Evolutionary conservation across 2,888 invertebrate species (phyloP), one percentile per base, ranked within the genome.

Genomic region (Drosophila pseudotalamancana): DNA sequence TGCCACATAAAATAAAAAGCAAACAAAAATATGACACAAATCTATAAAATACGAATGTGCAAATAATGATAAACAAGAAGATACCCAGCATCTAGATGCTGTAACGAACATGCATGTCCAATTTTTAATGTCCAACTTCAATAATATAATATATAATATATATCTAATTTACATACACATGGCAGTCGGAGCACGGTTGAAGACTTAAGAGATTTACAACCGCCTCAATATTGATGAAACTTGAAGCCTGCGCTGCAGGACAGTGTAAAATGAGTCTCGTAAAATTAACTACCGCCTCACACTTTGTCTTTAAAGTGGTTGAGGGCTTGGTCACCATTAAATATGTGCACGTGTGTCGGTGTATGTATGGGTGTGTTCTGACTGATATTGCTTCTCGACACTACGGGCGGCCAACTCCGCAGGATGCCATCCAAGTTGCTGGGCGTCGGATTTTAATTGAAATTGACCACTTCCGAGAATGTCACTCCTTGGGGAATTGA

Each of bases 181-280:
- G n/a, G n/a, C n/a, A 46, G 82, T 62, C 46, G 62, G 62, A 80
- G 40, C 49, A 29, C 32, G 35, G 18, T n/a, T 18, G 25, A n/a
- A 2, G 29, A 25, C 27, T 31, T 55, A 51, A 51, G 50, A 54
- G 61, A 37, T 63, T 68, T 49, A 60, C 25, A 18, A 55, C 31
- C 37, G 56, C 34, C 54, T 40, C 74, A 54, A 59, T 70, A 16
- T 56, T n/a, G 25, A 39, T 31, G 53, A 68, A 69, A 55, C 59
- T 63, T 56, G 51, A 71, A 69, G 56, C 43, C 54, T 55, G 68
- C 79, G 56, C 84, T 31, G 71, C 84, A 69, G 87, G 81, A 76
- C 55, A 64, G 80, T 70, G 83, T 81, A 78, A 71, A 73, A 69
- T 67, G 67, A 84, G 48, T 69, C 61, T 65, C 84, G 83, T 83